Conservation (phyloP, 2,113 vertebrate species). For the Pseudorhombus dupliciocellatus region DNA sequence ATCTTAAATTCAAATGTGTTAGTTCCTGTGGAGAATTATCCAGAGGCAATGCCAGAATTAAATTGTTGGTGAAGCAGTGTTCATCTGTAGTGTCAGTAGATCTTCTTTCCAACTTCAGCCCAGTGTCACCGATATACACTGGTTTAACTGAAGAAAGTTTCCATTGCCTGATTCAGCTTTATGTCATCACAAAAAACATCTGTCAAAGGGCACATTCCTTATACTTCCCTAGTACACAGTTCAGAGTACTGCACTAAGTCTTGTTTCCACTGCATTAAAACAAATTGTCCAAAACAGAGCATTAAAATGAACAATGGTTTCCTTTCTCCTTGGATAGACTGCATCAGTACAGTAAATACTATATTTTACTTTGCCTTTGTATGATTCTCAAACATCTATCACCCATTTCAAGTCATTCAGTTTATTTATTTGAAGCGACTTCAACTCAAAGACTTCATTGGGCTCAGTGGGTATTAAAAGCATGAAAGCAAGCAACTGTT, state of each 20-base stretch:
- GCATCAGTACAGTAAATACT: background rate
- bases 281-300: background rate
- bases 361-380: background rate
- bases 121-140: constrained; percentile 15
- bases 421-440: no score
- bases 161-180: constrained; percentile 31
- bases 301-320: background rate
- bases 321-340: background rate
- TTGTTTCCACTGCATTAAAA: background rate
- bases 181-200: constrained; percentile 12
- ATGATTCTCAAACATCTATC: background rate
- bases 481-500: background rate
- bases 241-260: background rate
- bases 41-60: background rate
- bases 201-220: background rate
- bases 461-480: background rate
- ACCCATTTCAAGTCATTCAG: background rate
- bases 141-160: constrained; percentile 36
- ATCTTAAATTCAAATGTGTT: constrained; percentile 4
- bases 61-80: background rate
- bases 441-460: no score
- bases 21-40: constrained; percentile 9
- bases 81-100: background rate
- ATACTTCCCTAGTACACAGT: background rate
- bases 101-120: constrained; percentile 15